A percentile compares a stretch with the other conserved stretches of the same genome.
Evolutionary conservation across 2,797 vertebrate species (phyloP).

Genomic region (Prionace glauca): DNA sequence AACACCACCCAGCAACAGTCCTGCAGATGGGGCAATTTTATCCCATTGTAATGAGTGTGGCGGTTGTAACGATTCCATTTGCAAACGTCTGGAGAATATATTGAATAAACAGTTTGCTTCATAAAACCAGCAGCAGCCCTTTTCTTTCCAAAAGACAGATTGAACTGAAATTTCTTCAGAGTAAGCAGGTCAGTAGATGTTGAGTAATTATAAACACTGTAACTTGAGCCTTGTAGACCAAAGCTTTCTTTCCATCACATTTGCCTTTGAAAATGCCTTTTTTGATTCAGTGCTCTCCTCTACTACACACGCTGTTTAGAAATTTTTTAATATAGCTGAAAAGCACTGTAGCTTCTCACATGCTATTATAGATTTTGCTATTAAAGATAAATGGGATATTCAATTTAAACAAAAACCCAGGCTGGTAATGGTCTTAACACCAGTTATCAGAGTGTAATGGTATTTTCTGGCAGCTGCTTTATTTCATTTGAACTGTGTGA

Average conservation of each 20-base stretch:
- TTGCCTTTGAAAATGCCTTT: neutral
- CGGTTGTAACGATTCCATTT: slow-evolving; percentile 8
- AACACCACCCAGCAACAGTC: neutral
- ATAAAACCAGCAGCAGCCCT: neutral
- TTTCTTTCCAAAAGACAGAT: slow-evolving; percentile 12
- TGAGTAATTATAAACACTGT: slow-evolving; percentile 5
- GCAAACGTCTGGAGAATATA: neutral
- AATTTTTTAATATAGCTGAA: neutral
- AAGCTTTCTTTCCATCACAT: neutral
- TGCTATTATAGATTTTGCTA: slow-evolving; percentile 10
- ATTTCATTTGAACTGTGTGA: slow-evolving; percentile 19
- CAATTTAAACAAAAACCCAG: slow-evolving; percentile 24
- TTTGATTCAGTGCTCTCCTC: neutral
- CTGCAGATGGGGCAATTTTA: neutral
- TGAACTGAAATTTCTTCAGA: slow-evolving; percentile 8
- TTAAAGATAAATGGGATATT: slow-evolving; percentile 26
- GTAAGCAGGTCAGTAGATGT: neutral
- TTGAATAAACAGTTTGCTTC: neutral
- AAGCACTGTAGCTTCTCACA: neutral
- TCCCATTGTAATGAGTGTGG: neutral
- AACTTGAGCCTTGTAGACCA: neutral
- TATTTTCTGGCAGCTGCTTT: neutral
- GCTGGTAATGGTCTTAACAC: neutral
- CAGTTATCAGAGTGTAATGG: slow-evolving; percentile 17
- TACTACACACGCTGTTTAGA: too few species aligned